Base-by-base conservation (phyloP, 2,888 invertebrate genomes). In the Leucophenga maculata region DNA sequence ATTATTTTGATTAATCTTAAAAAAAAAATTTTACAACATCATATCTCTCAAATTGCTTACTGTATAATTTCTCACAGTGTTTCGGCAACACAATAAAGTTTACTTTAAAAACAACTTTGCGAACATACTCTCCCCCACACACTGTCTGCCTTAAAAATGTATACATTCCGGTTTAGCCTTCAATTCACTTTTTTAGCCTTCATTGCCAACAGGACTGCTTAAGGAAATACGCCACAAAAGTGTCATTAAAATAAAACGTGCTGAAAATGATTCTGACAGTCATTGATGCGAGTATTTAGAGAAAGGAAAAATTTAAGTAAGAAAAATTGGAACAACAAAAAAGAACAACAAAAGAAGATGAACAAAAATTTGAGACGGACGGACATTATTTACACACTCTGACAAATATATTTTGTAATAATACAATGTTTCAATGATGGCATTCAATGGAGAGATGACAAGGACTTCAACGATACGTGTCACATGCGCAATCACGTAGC, bases 171-270 rank as follows among this genome's bases (percentile, higher is more conserved):
- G 6, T 1, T 6, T 11, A 39, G 39, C 39, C 39, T 39, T 39
- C 11, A 39, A 3, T 39, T 8, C 39, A 39, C 11, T 39, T 39
- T 39, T n/a, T n/a, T n/a, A n/a, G n/a, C 32, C 32, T 8, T 32
- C 8, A 6, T 32, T 6, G 11, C 39, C 39, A 6, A 6, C 39
- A 39, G 3, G 39, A 39, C 11, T 39, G 39, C 39, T 39, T 39
- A 39, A 39, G 77, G 70, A 78, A 82, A 79, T 78, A 73, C 75
- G 77, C 76, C 76, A 79, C 76, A 76, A 77, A 76, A 82, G 79
- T 73, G 78, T 73, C 72, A 79, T 82, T 79, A 79, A 78, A 80
- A 82, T 82, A 79, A 81, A 81, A 81, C 79, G 81, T 80, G 81
- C 77, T 77, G 70, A 73, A 75, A 74, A 72, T 79, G 77, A 75